Conservation (phyloP, 1,140 invertebrate species). For the Ganaspis sp. region DNA sequence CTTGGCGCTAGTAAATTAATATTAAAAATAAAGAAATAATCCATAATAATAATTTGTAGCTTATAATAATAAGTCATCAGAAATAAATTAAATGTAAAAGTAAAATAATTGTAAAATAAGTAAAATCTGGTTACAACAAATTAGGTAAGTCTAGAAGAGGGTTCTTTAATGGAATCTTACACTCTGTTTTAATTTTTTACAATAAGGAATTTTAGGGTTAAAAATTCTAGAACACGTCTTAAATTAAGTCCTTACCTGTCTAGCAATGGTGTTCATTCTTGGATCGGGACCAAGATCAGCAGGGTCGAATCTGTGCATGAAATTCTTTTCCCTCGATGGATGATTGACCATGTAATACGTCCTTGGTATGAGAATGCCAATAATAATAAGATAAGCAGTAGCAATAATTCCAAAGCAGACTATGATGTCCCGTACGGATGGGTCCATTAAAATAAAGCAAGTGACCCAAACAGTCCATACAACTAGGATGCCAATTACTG, state of each 20-base stretch:
- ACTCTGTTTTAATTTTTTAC: no score
- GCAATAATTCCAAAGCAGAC: slow-evolving; percentile 74
- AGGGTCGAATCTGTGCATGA: slow-evolving; percentile 55
- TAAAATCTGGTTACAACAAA: no score
- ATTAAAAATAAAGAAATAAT: no score
- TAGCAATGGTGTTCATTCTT: slow-evolving; percentile 61
- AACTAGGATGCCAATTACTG: slow-evolving; percentile 71
- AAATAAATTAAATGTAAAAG: no score
- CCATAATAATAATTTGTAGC: no score
- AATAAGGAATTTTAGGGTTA: no score
- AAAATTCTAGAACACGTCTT: no score
- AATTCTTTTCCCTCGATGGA: slow-evolving; percentile 64
- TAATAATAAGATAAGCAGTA: slow-evolving; percentile 75
- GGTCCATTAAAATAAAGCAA: slow-evolving; percentile 72
- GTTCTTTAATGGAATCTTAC: no score
- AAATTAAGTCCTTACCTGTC: slow-evolving; percentile 70
- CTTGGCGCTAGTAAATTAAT: no score
- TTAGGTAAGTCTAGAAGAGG: no score
- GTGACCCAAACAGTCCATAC: slow-evolving; percentile 78
- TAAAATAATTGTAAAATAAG: no score
- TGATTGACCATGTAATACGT: slow-evolving; percentile 78
- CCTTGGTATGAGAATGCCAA: slow-evolving; percentile 78
- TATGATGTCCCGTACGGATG: slow-evolving; percentile 73
- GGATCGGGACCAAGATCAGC: slow-evolving; percentile 59
- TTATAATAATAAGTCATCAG: no score